Evolutionary conservation across 2,888 invertebrate species (phyloP).

Genomic region (Tetranychus piercei): DNA sequence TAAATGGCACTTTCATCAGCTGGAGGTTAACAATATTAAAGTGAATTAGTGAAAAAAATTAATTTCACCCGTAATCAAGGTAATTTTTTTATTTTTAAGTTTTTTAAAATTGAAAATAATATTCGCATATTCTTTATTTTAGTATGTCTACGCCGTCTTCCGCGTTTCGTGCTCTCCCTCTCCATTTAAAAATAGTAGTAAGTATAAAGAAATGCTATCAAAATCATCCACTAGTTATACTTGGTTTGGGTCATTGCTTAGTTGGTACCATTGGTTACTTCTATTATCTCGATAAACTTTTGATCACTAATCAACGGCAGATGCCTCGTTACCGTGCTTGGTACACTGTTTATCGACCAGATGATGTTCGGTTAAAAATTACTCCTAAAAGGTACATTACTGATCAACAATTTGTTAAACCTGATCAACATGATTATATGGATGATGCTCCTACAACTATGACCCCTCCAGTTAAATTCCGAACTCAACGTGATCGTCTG

Average conservation of each 20-base stretch:
- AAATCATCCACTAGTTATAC: neutral
- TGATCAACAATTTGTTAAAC: slow-evolving; percentile 12
- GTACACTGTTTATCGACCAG: slow-evolving; percentile 12
- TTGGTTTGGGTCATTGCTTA: neutral
- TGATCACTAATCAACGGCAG: neutral
- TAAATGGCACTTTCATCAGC: no score
- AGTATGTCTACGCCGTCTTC: neutral
- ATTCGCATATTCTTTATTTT: neutral
- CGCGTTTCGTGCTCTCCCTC: neutral
- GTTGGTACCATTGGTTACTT: neutral
- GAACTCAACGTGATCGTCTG: neutral
- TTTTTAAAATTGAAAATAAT: neutral
- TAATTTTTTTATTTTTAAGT: neutral
- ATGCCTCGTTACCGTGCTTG: neutral
- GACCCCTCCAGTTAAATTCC: neutral
- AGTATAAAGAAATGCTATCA: neutral
- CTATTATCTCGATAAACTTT: neutral
- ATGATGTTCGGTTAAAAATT: slow-evolving; percentile 11
- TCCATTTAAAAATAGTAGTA: neutral
- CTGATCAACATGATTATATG: neutral
- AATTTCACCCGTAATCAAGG: no score
- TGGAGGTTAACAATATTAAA: no score
- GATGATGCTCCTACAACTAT: neutral
- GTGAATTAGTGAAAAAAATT: no score
- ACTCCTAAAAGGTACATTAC: slow-evolving; percentile 15